phyloP scores from a whole-genome alignment of 2,888 invertebrate species.

The Hedya salicella region DNA sequence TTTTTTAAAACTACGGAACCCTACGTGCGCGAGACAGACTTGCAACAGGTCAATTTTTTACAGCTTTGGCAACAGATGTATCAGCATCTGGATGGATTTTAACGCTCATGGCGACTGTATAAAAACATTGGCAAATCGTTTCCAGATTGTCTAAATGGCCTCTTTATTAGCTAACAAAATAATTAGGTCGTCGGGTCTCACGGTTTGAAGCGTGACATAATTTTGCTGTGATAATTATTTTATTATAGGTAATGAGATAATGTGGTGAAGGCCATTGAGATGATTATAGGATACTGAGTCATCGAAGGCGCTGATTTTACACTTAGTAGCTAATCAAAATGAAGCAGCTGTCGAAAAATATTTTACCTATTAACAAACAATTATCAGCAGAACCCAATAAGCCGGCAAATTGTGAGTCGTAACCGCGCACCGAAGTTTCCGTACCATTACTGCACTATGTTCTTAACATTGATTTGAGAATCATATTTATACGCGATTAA shows the following conservation, averaged over 20 bases:
- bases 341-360: too few species aligned
- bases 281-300: neutral
- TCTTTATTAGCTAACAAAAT: neutral
- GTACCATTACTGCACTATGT: too few species aligned
- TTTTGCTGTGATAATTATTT: neutral
- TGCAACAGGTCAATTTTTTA: too few species aligned
- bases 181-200: constrained; percentile 10
- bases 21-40: too few species aligned
- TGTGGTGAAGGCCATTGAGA: neutral
- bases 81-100: constrained; percentile 2
- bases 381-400: too few species aligned
- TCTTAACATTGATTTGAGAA: too few species aligned
- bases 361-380: too few species aligned
- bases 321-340: too few species aligned
- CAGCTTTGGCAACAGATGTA: neutral
- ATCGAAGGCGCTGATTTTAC: neutral
- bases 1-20: too few species aligned
- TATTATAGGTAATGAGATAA: neutral
- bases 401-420: too few species aligned
- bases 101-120: neutral
- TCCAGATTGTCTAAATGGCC: neutral
- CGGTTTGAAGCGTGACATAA: neutral
- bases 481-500: too few species aligned
- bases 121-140: constrained; percentile 10
- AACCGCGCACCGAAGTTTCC: too few species aligned